Evolutionary conservation across 2,888 invertebrate genomes (phyloP).

Genomic region (Acleris laterana): DNA sequence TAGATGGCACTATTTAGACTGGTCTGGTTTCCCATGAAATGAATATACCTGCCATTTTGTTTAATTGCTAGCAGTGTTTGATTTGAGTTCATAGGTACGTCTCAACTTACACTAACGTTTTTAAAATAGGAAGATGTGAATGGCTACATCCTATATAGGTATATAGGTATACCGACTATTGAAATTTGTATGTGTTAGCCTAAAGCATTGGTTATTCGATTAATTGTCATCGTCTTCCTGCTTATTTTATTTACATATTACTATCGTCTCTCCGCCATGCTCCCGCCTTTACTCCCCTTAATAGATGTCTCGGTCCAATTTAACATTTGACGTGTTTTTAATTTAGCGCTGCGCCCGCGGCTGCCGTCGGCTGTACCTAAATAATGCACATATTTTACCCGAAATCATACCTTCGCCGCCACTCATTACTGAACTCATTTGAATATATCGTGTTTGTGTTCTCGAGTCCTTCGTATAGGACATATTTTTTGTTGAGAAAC

Average conservation of each 20-base stretch:
- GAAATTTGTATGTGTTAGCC: too few relatives aligned
- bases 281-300: conserved; percentile 65
- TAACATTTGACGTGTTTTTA: conserved; percentile 84
- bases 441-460: conserved; percentile 41
- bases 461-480: conserved; percentile 28
- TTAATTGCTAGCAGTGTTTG: too few relatives aligned
- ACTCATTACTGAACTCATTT: conserved; percentile 44
- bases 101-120: too few relatives aligned
- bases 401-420: conserved; percentile 38
- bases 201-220: too few relatives aligned
- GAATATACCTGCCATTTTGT: too few relatives aligned
- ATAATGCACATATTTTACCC: conserved; percentile 73
- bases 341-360: conserved; percentile 82
- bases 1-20: too few relatives aligned
- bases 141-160: too few relatives aligned
- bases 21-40: too few relatives aligned
- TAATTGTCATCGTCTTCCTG: not conserved
- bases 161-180: too few relatives aligned
- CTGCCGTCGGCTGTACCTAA: conserved; percentile 74
- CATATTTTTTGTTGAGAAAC: conserved; percentile 32
- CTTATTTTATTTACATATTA: not conserved
- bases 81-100: too few relatives aligned
- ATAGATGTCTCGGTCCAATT: conserved; percentile 84
- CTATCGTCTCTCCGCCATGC: conserved; percentile 46
- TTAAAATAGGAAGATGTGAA: too few relatives aligned